phyloP scores from a whole-genome alignment of 92 coral and sea anemone species.

The Parazoanthus swiftii region DNA sequence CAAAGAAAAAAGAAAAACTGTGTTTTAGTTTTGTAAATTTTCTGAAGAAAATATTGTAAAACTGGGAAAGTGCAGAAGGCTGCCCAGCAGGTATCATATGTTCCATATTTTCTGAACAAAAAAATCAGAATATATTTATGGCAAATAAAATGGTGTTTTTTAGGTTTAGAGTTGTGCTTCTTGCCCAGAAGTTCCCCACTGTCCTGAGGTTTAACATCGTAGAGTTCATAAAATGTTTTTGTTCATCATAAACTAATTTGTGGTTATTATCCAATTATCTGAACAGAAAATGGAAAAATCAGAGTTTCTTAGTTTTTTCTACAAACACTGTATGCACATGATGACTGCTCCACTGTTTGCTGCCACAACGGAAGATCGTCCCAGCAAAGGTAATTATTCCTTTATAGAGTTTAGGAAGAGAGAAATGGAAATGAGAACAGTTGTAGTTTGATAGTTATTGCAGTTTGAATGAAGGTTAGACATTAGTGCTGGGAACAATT shows the following conservation, averaged over 20 bases:
- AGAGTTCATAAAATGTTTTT: not conserved
- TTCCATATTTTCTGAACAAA: too few relatives aligned
- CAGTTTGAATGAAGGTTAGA: too few relatives aligned
- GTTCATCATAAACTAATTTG: not conserved
- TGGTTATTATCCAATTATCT: not conserved
- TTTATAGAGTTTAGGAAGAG: not conserved
- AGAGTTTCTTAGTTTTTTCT: constrained; percentile 97
- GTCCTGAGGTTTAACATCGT: not conserved
- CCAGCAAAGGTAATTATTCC: constrained; percentile 62
- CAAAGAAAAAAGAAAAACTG: too few relatives aligned
- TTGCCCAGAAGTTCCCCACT: not conserved
- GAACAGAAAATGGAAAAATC: constrained; percentile 98
- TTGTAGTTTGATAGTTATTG: too few relatives aligned
- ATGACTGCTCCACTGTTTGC: constrained; percentile 96
- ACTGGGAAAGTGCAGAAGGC: too few relatives aligned
- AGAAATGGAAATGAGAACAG: too few relatives aligned
- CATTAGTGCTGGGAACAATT: too few relatives aligned
- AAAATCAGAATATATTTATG: too few relatives aligned
- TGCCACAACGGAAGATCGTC: constrained; percentile 82
- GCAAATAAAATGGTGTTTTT: too few relatives aligned
- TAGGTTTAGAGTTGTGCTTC: not conserved
- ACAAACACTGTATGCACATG: constrained; percentile 98
- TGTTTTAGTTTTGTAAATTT: too few relatives aligned
- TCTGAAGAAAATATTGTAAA: too few relatives aligned
- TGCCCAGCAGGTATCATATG: too few relatives aligned